Conservation (phyloP, 1,140 invertebrate species). For the Drosophila pandora region DNA sequence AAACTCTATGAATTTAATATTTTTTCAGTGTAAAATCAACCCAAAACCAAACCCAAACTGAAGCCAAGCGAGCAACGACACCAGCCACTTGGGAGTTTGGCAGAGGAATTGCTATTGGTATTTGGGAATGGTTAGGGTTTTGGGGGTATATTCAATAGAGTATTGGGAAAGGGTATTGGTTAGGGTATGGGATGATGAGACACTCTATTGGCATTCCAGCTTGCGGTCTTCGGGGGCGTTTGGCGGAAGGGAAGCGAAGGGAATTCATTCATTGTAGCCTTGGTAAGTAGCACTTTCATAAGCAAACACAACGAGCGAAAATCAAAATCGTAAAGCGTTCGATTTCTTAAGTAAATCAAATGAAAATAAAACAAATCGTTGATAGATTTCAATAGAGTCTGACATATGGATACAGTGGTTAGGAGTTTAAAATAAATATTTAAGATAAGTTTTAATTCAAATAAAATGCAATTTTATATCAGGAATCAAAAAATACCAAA, state of each 20-base stretch:
- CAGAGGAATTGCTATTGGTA: constrained; percentile 37
- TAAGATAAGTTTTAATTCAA: no score
- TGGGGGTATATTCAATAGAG: background rate
- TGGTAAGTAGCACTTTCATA: constrained; percentile 57
- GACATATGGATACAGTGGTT: constrained; percentile 4
- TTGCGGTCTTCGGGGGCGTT: constrained; percentile 8
- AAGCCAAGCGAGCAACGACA: constrained; percentile 53
- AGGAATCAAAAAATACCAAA: background rate
- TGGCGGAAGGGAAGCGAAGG: background rate
- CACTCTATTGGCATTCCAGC: background rate
- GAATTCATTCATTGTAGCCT: constrained; percentile 24
- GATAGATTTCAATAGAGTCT: background rate
- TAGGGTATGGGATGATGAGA: background rate
- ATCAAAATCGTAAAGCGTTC: constrained; percentile 51
- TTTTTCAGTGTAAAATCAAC: constrained; percentile 15
- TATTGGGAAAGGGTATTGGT: background rate
- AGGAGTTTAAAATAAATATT: background rate
- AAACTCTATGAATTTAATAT: background rate
- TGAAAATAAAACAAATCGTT: constrained; percentile 52
- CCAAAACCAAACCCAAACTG: constrained; percentile 33
- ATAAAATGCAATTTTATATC: background rate
- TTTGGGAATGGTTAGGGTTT: constrained; percentile 10
- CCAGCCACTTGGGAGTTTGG: constrained; percentile 60
- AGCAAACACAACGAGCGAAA: constrained; percentile 54
- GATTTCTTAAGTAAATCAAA: constrained; percentile 52